These are phyloP conservation scores for Passer montanus DNA, from an alignment of 2,113 vertebrate genomes.

Conservation along the genomic window DNA sequence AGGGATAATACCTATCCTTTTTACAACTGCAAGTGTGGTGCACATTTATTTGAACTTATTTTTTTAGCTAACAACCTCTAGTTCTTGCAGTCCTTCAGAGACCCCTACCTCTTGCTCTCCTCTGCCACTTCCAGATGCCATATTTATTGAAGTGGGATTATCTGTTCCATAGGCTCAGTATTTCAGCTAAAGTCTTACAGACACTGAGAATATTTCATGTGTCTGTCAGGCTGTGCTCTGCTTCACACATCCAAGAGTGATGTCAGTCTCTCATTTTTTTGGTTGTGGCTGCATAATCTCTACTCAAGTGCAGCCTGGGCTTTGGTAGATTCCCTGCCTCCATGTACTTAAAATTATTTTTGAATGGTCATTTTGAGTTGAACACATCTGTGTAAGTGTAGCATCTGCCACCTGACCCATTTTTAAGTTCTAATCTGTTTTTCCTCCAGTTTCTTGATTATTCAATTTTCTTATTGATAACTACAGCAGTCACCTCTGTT, in stretches of 20 bases:
- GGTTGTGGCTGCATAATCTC: neutral
- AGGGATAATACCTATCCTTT: neutral
- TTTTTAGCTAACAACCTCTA: neutral
- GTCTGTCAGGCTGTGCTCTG: neutral
- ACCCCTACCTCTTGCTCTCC: neutral
- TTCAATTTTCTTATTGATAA: neutral
- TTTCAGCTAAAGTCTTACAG: neutral
- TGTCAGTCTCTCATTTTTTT: neutral
- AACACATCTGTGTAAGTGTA: neutral
- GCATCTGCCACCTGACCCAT: neutral
- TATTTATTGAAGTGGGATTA: neutral
- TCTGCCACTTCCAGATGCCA: neutral
- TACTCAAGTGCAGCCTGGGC: neutral
- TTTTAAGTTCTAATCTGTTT: neutral
- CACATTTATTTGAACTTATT: neutral
- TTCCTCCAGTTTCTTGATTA: neutral
- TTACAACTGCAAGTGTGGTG: neutral
- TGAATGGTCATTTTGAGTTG: neutral
- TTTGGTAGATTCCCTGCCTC: neutral
- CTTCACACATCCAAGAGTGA: neutral
- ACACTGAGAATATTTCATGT: neutral
- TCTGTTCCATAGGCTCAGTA: neutral
- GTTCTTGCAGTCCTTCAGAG: neutral
- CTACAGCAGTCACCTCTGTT: neutral
- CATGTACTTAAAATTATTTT: neutral